Evolutionary conservation across 2,797 vertebrate species (phyloP).

Genomic region (Sarcoramphus papa): DNA sequence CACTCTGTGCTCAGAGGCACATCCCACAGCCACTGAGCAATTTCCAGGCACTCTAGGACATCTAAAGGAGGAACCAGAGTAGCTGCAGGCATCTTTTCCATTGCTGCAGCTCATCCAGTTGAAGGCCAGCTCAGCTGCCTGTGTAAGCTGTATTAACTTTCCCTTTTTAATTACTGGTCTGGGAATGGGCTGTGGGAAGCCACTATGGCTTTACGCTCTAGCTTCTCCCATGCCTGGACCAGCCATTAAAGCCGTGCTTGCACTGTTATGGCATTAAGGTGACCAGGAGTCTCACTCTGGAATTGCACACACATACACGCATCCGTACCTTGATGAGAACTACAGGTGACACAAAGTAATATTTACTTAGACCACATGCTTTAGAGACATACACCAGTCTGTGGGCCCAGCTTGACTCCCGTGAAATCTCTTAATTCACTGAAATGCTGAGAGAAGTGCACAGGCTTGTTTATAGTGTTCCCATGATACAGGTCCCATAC

Average conservation of each 20-base stretch:
- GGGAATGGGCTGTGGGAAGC: background rate
- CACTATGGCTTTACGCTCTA: background rate
- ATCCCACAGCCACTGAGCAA: background rate
- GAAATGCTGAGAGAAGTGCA: background rate
- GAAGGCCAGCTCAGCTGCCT: background rate
- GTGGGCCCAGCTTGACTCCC: background rate
- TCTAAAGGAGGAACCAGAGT: background rate
- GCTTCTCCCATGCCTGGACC: background rate
- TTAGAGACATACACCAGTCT: background rate
- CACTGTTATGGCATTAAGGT: background rate
- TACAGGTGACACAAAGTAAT: background rate
- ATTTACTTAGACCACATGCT: background rate
- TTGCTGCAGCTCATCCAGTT: background rate
- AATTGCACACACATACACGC: background rate
- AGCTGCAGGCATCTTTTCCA: background rate
- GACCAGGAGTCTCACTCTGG: background rate
- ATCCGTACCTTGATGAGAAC: background rate
- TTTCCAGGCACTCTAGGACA: background rate
- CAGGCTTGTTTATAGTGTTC: background rate
- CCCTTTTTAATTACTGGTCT: background rate
- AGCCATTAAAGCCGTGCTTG: background rate
- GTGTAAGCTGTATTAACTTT: background rate
- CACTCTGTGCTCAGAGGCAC: background rate
- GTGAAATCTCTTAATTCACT: background rate
- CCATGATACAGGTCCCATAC: background rate